Conservation (phyloP, 2,113 vertebrate species). For the Lichenostomus cassidix region DNA sequence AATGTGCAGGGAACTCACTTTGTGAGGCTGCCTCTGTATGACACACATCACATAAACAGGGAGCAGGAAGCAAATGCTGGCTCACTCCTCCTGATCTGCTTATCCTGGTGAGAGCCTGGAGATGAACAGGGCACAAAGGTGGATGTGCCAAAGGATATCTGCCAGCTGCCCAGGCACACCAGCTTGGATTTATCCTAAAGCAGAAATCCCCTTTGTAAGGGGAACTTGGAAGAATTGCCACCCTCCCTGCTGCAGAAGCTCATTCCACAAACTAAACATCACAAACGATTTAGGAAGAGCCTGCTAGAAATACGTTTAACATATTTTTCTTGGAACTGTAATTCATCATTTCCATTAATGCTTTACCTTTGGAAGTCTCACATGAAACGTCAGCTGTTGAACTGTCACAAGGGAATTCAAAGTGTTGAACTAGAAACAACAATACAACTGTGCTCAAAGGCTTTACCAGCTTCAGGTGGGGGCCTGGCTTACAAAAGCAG, state of each 20-base stretch:
- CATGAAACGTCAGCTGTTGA: background rate
- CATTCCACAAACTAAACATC: background rate
- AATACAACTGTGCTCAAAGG: background rate
- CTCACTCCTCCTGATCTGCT: background rate
- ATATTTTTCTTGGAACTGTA: background rate
- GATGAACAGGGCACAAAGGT: background rate
- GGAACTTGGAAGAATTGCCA: background rate
- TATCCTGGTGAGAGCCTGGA: background rate
- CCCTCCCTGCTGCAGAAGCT: background rate
- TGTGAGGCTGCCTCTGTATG: background rate
- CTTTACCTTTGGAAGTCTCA: background rate
- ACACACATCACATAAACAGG: background rate
- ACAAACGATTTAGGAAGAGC: background rate
- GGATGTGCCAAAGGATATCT: background rate
- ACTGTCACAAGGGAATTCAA: background rate
- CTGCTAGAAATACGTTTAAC: background rate
- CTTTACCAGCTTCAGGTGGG: background rate
- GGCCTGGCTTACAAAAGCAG: background rate
- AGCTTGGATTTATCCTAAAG: background rate
- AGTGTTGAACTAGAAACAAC: background rate
- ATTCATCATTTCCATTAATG: background rate
- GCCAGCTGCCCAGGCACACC: background rate
- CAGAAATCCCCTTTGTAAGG: background rate
- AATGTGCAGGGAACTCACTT: background rate
- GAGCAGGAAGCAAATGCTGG: background rate